Evolutionary conservation across 2,797 vertebrate species (phyloP).

Genomic region (Chrysocyon brachyurus): DNA sequence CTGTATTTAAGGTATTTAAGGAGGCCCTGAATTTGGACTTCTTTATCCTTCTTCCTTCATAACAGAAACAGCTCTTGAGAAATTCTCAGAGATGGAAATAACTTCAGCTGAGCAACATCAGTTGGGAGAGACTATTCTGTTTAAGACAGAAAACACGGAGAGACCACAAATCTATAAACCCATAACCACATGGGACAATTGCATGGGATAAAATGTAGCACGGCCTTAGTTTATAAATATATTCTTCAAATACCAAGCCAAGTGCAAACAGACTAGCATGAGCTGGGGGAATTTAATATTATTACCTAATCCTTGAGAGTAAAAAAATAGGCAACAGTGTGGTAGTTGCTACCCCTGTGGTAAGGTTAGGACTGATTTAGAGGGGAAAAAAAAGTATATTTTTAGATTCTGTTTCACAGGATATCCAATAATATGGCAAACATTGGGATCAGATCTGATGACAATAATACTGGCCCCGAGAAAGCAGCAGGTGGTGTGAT

Average conservation of each 20-base stretch:
- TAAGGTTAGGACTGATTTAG: constrained; percentile 59
- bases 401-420: constrained; percentile 70
- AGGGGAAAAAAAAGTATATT: not conserved
- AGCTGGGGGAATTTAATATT: constrained; percentile 4
- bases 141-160: not conserved
- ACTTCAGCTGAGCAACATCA: not conserved
- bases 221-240: constrained; percentile 44
- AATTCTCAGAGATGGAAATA: constrained; percentile 57
- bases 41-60: not conserved
- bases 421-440: constrained; percentile 56
- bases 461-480: not conserved
- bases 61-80: constrained; percentile 12
- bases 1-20: not conserved
- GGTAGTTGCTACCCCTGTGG: not conserved
- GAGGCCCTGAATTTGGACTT: not conserved
- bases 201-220: not conserved
- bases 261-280: not conserved
- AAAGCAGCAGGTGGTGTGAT: constrained; percentile 59
- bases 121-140: not conserved
- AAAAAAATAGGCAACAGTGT: not conserved
- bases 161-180: not conserved
- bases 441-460: constrained; percentile 30
- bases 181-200: not conserved
- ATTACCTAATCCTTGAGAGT: constrained; percentile 15
- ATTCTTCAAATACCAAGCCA: constrained; percentile 28